Percentiles rank a stretch among this genome's conserved stretches.
phyloP scores from a whole-genome alignment of 2,113 vertebrate genomes.

The Pogonocichla stellata region DNA sequence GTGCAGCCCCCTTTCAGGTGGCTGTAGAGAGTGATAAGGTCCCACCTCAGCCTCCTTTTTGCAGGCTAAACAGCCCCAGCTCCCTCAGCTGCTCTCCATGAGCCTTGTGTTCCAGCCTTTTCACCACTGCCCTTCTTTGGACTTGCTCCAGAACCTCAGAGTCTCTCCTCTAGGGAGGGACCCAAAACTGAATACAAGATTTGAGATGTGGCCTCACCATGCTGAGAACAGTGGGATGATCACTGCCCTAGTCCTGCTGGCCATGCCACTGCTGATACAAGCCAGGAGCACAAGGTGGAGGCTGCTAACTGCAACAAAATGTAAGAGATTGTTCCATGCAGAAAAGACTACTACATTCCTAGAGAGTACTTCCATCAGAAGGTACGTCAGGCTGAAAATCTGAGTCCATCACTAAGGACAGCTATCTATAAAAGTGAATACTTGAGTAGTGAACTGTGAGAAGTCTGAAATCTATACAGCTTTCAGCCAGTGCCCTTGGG shows the following conservation, averaged over 20 bases:
- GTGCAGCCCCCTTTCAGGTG: neutral
- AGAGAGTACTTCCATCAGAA: neutral
- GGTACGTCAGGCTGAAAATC: neutral
- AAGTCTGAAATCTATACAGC: neutral
- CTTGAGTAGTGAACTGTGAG: neutral
- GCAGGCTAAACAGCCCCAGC: neutral
- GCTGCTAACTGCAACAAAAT: neutral
- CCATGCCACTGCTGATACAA: neutral
- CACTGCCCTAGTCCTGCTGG: neutral
- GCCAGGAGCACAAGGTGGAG: neutral
- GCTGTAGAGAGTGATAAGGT: fast-evolving
- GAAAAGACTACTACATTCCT: neutral
- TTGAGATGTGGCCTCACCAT: fast-evolving
- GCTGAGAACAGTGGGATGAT: fast-evolving
- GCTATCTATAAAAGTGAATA: neutral
- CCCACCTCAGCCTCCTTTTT: neutral
- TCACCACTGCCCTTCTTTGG: neutral
- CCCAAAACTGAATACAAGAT: neutral
- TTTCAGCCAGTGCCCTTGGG: neutral
- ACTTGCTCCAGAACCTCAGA: neutral
- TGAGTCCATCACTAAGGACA: neutral
- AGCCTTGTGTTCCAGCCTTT: neutral
- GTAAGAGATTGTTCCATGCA: neutral
- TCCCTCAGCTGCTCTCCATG: neutral
- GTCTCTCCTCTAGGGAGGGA: neutral